These are phyloP conservation scores for Erpobdella octoculata DNA, from an alignment of 2,888 invertebrate genomes.

Conservation along the genomic window DNA sequence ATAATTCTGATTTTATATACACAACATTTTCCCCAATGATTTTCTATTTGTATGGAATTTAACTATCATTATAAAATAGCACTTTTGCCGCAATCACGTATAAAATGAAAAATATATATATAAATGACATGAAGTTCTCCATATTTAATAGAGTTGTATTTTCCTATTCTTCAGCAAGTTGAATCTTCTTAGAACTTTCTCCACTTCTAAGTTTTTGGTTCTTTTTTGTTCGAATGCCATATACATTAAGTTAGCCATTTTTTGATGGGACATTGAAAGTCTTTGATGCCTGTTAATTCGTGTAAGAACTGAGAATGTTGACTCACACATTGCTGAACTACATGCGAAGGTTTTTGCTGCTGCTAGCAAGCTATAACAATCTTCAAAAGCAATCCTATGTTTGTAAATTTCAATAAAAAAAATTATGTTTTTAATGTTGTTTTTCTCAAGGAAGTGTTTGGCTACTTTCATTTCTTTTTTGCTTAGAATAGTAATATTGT, in stretches of 20 bases:
- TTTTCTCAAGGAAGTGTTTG: neutral
- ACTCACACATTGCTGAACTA: neutral
- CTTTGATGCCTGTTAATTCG: neutral
- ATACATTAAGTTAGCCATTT: neutral
- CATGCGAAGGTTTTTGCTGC: neutral
- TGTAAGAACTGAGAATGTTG: constrained; percentile 1
- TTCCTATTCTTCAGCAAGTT: too few relatives aligned
- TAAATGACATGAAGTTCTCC: too few relatives aligned
- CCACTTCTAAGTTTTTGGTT: neutral
- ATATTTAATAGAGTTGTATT: too few relatives aligned
- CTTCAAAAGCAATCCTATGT: neutral
- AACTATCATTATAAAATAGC: too few relatives aligned
- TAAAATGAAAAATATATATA: too few relatives aligned
- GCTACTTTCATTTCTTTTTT: neutral
- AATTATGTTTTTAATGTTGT: neutral
- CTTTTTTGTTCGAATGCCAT: neutral
- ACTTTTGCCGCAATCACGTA: too few relatives aligned
- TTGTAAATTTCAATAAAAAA: neutral
- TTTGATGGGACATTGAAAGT: neutral
- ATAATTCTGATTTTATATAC: too few relatives aligned
- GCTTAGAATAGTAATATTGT: neutral
- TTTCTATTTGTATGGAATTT: too few relatives aligned
- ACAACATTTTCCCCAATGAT: too few relatives aligned
- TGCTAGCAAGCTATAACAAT: neutral
- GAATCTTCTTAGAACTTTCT: neutral